Evolutionary conservation across 2,888 invertebrate genomes (phyloP), one percentile per base, ranked within the genome.

Genomic region (Andrena haemorrhoa): DNA sequence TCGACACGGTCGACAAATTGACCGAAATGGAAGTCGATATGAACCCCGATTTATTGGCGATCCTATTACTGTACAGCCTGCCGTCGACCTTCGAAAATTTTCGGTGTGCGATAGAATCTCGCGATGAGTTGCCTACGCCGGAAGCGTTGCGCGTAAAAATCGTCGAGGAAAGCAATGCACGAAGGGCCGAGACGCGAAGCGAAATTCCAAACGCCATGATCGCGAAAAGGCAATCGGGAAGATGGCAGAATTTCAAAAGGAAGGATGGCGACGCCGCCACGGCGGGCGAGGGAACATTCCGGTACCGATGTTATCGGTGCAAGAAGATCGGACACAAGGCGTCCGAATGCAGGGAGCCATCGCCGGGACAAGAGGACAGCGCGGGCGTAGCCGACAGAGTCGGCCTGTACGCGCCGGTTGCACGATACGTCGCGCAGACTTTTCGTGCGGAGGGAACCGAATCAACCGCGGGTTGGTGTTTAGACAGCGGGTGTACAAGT

Each of bases 161-260:
- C n/a, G n/a, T 51, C n/a, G n/a, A 51, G 49, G 49, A 51, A 7
- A n/a, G n/a, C 49, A n/a, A 51, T n/a, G 49, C 49, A 51, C 49
- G 49, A 7, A 51, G 49, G n/a, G 49, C 49, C 5, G 16, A 16
- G 5, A 0, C 49, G 49, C n/a, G n/a, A 2, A 51, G 6, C 49
- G n/a, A 16, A n/a, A n/a, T 51, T n/a, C 1, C 16, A n/a, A n/a
- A n/a, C n/a, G 49, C 49, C 49, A 51, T 51, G 49, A n/a, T n/a
- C 49, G 49, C 49, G n/a, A 51, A 7, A 6, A 7, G 49, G 49
- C 16, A 51, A 51, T n/a, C 49, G 0, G 7, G 16, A 16, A 51
- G 7, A 5, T n/a, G 49, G 49, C 5, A 4, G 5, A 51, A 51
- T 16, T 51, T 4, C n/a, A 51, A 51, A n/a, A 51, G 6, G 16